Base-by-base conservation (phyloP, 2,888 invertebrate species). In the Drosophila melanocephala region DNA sequence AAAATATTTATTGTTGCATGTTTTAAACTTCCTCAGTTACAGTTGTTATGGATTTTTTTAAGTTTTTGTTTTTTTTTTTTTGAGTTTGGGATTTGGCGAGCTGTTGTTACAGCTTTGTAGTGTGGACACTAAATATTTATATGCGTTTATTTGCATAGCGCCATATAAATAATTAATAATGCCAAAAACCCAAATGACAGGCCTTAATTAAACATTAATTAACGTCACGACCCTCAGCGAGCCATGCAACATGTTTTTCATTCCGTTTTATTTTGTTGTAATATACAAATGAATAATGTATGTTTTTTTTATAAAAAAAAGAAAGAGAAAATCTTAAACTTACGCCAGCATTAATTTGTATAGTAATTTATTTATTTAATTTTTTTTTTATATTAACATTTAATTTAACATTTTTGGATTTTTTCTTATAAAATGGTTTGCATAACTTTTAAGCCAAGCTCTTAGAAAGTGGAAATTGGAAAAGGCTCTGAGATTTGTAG, bases 1-100 rank as follows among this genome's bases (percentile, higher is more conserved):
- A 82, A 84, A 85, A 87, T 89, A 68, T 84, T 89, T 84, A 85
- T 85, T 85, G 85, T 85, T 85, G 89, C 87, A 75, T 85, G 90
- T 85, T 85, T 89, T 83, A 67, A 82, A 89, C 85, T 77, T 84
- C 76, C 79, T 88, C 81, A 83, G 79, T 68, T 75, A 84, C 85
- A 81, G 72, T 74, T 86, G 68, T 71, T 68, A 39, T 33, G 68
- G 50, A 19, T 66, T 53, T 65, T 26, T 19, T 16, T 7, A 28
- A 26, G 22, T 44, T 64, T 71, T 62, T 71, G 39, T 65, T 62
- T 42, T 67, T 67, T 39, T 26, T 28, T 26, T 16, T 55, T 47
- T 35, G 16, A 19, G 32, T 33, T 28, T 35, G 44, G 26, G 50
- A 37, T 19, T 33, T 50, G 68, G 67, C 60, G 47, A 53, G 47